Evolutionary conservation across 2,797 vertebrate genomes (phyloP), one percentile per base, ranked within the genome.

Genomic region (Pseudopleuronectes americanus): DNA sequence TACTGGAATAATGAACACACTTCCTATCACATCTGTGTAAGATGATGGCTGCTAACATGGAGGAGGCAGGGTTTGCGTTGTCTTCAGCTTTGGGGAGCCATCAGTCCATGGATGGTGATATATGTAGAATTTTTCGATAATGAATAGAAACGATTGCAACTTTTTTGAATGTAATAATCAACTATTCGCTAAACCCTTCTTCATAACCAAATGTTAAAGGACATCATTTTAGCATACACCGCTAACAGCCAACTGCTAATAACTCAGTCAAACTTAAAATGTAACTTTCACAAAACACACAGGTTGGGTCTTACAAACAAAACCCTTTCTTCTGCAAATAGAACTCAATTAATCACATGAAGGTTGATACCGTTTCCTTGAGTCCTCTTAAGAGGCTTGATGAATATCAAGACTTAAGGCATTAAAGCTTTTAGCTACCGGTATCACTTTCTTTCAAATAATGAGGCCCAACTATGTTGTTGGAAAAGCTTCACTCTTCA

Each of bases 361-460:
- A 26, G 38, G 28, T 67, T 79, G 38, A 36, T 41, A 52, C 22
- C 8, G 24, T 68, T 79, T 49, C 76, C 67, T 68, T 16, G 57
- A 33, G 19, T 59, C 59, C 61, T 76, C 33, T 68, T 67, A 10
- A 53, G 62, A 31, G 31, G 19, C 22, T 41, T 73, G 64, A 87
- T 77, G 38, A 59, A 74, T 23, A 14, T 41, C 55, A 63, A 4
- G 53, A 49, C 38, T 57, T 12, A 62, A 73, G 57, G 81, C 56
- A 48, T 6, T 17, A 54, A 65, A 64, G 23, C 68, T 36, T 88
- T 73, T 36, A 64, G 76, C 51, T 56, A 23, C 48, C 26, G 24
- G 56, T 74, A 64, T 83, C 64, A 51, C 19, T 45, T 86, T 84
- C 79, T 73, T 53, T 13, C 55, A 71, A 81, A 45, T 83, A 41